phyloP scores from a whole-genome alignment of 1,140 invertebrate species.

The Gryllus bimaculatus region DNA sequence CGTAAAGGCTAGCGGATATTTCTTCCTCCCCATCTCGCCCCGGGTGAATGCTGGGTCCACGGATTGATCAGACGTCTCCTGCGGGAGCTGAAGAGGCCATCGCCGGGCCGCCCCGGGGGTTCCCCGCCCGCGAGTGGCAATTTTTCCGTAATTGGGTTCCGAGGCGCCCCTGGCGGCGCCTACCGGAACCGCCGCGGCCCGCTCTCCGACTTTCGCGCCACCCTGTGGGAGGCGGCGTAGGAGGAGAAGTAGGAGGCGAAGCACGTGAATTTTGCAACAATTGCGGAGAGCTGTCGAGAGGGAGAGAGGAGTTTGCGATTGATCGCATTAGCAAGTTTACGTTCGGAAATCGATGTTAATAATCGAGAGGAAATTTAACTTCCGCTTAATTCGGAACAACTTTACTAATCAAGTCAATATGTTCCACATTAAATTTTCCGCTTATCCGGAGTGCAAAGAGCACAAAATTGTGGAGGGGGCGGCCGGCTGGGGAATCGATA shows the following conservation, averaged over 20 bases:
- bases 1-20: not conserved
- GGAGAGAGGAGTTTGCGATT: not conserved
- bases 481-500: not conserved
- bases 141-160: not conserved
- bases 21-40: not conserved
- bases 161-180: no score
- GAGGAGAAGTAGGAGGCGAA: no score
- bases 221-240: no score
- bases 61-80: not conserved
- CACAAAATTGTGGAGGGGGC: not conserved
- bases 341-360: not conserved
- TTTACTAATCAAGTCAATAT: constrained; percentile 6
- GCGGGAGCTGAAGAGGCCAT: not conserved
- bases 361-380: not conserved
- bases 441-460: not conserved
- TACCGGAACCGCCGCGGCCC: no score
- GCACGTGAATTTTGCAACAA: no score
- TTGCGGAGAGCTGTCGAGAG: no score
- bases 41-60: not conserved
- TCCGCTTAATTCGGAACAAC: constrained; percentile 3
- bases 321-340: not conserved
- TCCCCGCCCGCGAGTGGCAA: not conserved
- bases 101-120: not conserved
- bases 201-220: no score
- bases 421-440: constrained; percentile 4